phyloP scores from a whole-genome alignment of 2,888 invertebrate species.

The Creontiades dilutus region DNA sequence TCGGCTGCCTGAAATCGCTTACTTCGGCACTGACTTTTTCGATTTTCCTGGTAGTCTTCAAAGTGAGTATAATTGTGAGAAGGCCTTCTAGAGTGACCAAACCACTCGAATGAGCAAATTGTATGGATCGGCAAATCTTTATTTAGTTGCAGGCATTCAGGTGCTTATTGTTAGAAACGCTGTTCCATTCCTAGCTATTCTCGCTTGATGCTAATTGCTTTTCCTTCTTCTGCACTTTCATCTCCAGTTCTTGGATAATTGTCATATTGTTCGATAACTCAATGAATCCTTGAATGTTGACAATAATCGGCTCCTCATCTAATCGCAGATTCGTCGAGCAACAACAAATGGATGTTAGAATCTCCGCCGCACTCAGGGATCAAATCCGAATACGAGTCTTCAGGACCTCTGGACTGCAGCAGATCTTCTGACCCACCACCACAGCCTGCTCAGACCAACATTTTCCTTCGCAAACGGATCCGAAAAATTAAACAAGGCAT shows the following conservation, averaged over 20 bases:
- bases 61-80: constrained; percentile 56
- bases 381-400: constrained; percentile 75
- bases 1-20: constrained; percentile 91
- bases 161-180: too few relatives aligned
- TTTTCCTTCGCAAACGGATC: constrained; percentile 91
- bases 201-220: too few relatives aligned
- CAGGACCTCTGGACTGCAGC: constrained; percentile 72
- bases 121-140: too few relatives aligned
- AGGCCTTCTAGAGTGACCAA: too few relatives aligned
- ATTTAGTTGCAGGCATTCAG: too few relatives aligned
- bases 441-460: constrained; percentile 86
- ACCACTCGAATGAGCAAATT: too few relatives aligned
- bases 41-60: constrained; percentile 81
- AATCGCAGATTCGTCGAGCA: constrained; percentile 73
- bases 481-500: constrained; percentile 93
- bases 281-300: too few relatives aligned
- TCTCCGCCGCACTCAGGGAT: constrained; percentile 75
- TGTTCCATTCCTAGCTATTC: too few relatives aligned
- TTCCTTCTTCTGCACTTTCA: too few relatives aligned
- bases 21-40: constrained; percentile 91
- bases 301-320: background rate
- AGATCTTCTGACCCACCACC: constrained; percentile 79
- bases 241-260: too few relatives aligned
- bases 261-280: too few relatives aligned
- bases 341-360: constrained; percentile 76